Percentiles rank a stretch among this genome's conserved stretches.
Evolutionary conservation across 2,888 invertebrate genomes (phyloP).

Genomic region (Coenonympha glycerion): DNA sequence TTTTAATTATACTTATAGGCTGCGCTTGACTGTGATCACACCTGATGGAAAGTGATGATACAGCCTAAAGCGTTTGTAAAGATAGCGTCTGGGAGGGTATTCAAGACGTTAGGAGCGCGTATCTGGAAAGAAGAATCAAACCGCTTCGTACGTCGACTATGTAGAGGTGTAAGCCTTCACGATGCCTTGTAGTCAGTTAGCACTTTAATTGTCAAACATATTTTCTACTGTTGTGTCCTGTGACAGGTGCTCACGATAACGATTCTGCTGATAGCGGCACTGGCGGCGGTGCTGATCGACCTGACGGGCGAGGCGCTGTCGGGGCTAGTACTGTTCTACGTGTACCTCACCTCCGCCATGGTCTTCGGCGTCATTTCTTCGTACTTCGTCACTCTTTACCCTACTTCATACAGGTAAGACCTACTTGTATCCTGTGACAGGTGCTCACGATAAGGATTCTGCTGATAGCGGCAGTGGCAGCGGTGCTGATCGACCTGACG

Average conservation of each 20-base stretch:
- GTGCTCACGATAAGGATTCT: conserved; percentile 51
- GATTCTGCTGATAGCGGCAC: conserved; percentile 51
- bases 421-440: conserved; percentile 31
- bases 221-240: background rate
- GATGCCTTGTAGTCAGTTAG: too few relatives aligned
- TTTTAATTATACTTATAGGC: too few relatives aligned
- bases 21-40: too few relatives aligned
- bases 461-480: conserved; percentile 50
- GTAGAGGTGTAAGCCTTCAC: too few relatives aligned
- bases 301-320: conserved; percentile 57
- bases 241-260: conserved; percentile 48
- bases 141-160: too few relatives aligned
- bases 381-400: conserved; percentile 62
- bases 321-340: conserved; percentile 56
- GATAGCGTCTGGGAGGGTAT: too few relatives aligned
- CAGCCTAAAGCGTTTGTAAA: too few relatives aligned
- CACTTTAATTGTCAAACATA: too few relatives aligned
- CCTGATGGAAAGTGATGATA: too few relatives aligned
- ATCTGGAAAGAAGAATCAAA: too few relatives aligned
- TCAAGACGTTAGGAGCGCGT: too few relatives aligned
- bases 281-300: conserved; percentile 47
- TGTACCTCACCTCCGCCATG: conserved; percentile 62
- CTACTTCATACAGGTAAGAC: conserved; percentile 62
- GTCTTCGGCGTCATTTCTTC: conserved; percentile 61
- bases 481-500: conserved; percentile 46